Conservation (phyloP, 2,113 vertebrate genomes). For the Epinephelus moara region DNA sequence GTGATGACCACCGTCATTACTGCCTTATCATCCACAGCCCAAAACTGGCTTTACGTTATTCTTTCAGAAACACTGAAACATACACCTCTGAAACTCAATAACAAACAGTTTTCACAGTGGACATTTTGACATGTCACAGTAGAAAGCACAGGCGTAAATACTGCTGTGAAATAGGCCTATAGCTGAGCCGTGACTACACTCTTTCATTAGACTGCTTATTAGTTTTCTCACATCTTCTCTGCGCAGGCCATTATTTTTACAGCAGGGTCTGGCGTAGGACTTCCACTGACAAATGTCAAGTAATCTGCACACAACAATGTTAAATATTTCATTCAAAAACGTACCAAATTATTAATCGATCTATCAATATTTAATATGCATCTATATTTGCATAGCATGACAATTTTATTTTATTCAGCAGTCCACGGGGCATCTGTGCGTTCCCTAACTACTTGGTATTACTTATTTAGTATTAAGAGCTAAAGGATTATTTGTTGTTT, state of each 20-base stretch:
- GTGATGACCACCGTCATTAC: neutral
- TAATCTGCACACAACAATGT: constrained; percentile 43
- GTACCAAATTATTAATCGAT: constrained; percentile 55
- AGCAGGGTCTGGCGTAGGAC: neutral
- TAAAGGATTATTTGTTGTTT: neutral
- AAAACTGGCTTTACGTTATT: neutral
- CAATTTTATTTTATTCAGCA: constrained; percentile 20
- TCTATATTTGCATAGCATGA: constrained; percentile 48
- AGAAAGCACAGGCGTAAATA: constrained; percentile 4
- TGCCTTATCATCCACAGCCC: neutral
- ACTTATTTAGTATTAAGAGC: neutral
- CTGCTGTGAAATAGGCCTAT: neutral
- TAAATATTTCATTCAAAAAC: constrained; percentile 52
- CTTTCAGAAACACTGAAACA: neutral
- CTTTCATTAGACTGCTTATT: neutral
- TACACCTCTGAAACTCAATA: neutral
- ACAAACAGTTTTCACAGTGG: neutral
- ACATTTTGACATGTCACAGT: constrained; percentile 22
- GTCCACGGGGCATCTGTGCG: neutral
- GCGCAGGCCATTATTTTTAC: constrained; percentile 7
- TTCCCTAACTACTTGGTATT: neutral
- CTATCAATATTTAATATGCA: constrained; percentile 50
- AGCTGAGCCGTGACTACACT: neutral
- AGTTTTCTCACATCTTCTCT: constrained; percentile 1
- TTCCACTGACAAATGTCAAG: constrained; percentile 22